Base-by-base conservation (phyloP, 2,888 invertebrate species). In the Meliscaeva auricollis region DNA sequence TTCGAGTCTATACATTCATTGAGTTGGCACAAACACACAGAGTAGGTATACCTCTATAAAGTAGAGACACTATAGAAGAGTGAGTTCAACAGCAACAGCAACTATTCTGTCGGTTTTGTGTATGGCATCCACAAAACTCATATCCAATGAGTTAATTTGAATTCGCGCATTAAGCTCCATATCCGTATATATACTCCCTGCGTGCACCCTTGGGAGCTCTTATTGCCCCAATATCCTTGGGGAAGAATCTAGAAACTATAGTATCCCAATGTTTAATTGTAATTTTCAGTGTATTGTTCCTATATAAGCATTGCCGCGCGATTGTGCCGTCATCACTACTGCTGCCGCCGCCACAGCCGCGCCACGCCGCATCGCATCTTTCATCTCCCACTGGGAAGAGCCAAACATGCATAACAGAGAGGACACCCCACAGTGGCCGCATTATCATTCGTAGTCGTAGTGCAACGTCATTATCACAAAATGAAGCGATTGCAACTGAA, bases 71-170 rank as follows among this genome's bases (percentile, higher is more conserved):
- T 11, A 17, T 2, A 35, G 11, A 68, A 66, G 8, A 58, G n/a
- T n/a, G 52, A 58, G 68, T 73, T 73, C 77, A 66, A 66, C 77
- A 54, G 3, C n/a, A 50, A 69, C n/a, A n/a, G 64, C 30, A 64
- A 74, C 83, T 56, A 52, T 75, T 75, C 75, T 79, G 64, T 66
- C 50, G 66, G 50, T 41, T 62, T 20, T 13, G 58, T 50, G n/a
- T 66, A 50, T 73, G 68, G 78, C 69, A 72, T 76, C 70, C 84
- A 81, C 81, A 68, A 81, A 85, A 85, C 81, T 80, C 85, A 81
- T 85, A 85, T 81, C 76, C 72, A 81, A 85, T 81, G 85, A 85
- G 85, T 85, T 81, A 81, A 85, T 85, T 81, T 85, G 85, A 85
- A 85, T 85, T 85, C 84, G 84, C 72, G 76, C 80, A 85, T 81